Conservation (phyloP, 2,113 vertebrate species). For the Tragelaphus strepsiceros region DNA sequence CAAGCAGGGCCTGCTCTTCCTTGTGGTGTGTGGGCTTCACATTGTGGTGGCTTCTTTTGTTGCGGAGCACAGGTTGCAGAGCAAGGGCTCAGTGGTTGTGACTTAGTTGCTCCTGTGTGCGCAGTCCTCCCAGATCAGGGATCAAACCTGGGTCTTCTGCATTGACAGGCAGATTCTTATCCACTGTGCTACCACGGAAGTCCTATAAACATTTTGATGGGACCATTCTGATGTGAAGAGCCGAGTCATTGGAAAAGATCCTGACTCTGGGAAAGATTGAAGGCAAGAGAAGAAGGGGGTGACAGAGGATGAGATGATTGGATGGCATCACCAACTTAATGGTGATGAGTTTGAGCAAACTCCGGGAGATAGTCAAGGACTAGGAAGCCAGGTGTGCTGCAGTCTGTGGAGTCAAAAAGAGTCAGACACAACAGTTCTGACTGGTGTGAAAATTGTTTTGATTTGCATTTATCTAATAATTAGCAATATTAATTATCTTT, state of each 20-base stretch:
- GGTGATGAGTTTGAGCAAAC: background rate
- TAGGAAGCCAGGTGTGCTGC: background rate
- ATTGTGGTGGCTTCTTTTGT: background rate
- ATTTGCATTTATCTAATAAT: background rate
- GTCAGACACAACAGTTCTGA: background rate
- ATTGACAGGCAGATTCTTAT: background rate
- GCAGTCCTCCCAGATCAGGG: background rate
- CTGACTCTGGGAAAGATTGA: background rate
- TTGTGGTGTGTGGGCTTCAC: background rate
- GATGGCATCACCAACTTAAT: background rate
- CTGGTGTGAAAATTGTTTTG: background rate
- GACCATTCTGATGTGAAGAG: background rate
- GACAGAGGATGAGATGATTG: background rate
- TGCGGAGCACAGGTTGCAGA: rapidly evolving
- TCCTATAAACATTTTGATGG: background rate
- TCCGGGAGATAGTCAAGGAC: background rate
- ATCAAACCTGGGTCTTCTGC: background rate
- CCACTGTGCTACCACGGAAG: background rate
- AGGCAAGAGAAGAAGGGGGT: background rate
- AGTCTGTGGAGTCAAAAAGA: background rate
- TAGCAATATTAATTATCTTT: background rate
- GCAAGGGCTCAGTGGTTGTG: background rate
- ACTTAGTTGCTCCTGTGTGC: background rate
- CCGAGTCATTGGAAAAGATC: background rate
- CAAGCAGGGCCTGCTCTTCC: background rate